These are phyloP conservation scores for Catostylus mosaicus DNA, from an alignment of 30 jellyfish, hydroid and myxozoan species.

Conservation along the genomic window DNA sequence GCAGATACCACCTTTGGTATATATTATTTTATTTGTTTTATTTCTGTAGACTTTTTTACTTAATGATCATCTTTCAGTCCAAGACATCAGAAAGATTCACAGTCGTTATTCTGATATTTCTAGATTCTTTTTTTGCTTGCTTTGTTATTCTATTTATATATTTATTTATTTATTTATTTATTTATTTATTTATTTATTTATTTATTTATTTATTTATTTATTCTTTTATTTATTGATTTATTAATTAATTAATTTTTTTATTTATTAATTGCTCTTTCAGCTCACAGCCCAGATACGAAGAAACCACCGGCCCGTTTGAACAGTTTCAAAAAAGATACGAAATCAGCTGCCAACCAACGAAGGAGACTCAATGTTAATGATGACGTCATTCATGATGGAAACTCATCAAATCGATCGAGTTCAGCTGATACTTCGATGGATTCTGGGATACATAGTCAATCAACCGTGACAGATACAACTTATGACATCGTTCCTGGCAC, in stretches of 20 bases:
- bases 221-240: neutral
- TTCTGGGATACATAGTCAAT: slow-evolving; percentile 54
- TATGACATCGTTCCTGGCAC: slow-evolving; percentile 31
- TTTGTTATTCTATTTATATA: too few relatives aligned
- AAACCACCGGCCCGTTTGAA: slow-evolving; percentile 86
- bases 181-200: too few relatives aligned
- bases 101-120: too few relatives aligned
- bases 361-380: slow-evolving; percentile 6
- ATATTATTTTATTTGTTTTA: too few relatives aligned
- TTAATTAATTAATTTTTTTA: neutral
- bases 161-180: too few relatives aligned
- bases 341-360: slow-evolving; percentile 27
- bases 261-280: neutral
- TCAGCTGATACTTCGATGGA: slow-evolving; percentile 49
- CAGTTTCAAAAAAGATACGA: slow-evolving; percentile 80
- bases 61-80: too few relatives aligned
- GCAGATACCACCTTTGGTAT: too few relatives aligned
- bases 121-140: too few relatives aligned
- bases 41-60: too few relatives aligned
- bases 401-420: slow-evolving; percentile 33
- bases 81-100: too few relatives aligned
- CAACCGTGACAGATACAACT: slow-evolving; percentile 14
- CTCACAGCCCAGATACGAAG: slow-evolving; percentile 56
- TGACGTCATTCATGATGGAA: slow-evolving; percentile 28
- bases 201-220: too few relatives aligned